Evolutionary conservation across 2,888 invertebrate species (phyloP), one percentile per base, ranked within the genome.

Genomic region (Tribolium freemani): DNA sequence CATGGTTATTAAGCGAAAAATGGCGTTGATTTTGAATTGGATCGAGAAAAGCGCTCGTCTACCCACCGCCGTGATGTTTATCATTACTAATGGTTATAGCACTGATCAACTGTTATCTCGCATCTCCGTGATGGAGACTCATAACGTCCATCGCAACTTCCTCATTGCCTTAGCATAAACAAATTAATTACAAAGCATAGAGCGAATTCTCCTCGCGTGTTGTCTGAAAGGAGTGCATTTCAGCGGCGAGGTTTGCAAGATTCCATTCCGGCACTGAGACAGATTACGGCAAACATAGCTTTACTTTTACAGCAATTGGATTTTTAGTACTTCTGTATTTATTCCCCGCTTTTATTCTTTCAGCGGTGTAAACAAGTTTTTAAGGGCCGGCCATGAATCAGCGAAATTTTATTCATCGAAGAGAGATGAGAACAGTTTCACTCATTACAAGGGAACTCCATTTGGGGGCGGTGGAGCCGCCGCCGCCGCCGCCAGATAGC

Each of bases 121-220:
- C 11, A 67, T 57, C 54, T 66, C 16, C 66, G 21, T 51, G 66
- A 30, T 46, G 54, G 26, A 66, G 26, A 38, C 54, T 66, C 56
- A 48, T 67, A 61, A 61, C 51, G 72, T 72, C 58, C 72, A 64
- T 69, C 69, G 54, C 54, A 51, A 63, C 69, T 72, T 72, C 72
- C 72, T 72, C 64, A 72, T 72, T 64, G 72, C 72, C 50, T 53
- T 46, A 16, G 69, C 63, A 72, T 69, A 72, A 72, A 72, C 72
- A 72, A 72, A 63, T 72, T 72, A 72, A 72, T 72, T 69, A 61
- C 61, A 48, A 44, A 45, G 71, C 71, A 71, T 60, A 58, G 51
- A 66, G 56, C 48, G 57, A 48, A 45, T 21, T 68, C 26, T 68
- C 66, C 16, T 45, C 21, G 31, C 26, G 9, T 16, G 44, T 11